Evolutionary conservation across 1,140 invertebrate species (phyloP).

Genomic region (Schlechtendalia chinensis): DNA sequence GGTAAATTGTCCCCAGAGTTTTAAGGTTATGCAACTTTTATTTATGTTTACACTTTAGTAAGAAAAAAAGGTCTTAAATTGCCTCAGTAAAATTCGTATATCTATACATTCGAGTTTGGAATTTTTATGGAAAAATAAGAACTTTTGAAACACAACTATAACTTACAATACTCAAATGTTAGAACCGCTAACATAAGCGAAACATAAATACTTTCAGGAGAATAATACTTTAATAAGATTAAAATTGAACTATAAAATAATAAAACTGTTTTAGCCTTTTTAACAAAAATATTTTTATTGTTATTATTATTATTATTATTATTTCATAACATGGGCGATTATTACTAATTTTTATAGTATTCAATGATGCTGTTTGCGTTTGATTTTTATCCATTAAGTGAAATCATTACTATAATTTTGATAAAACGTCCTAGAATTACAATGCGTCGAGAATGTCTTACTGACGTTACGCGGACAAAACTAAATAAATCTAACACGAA

Average conservation of each 20-base stretch:
- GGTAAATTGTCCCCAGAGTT: constrained; percentile 22
- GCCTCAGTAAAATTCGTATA: background rate
- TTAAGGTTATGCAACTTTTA: background rate
- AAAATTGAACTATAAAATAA: background rate
- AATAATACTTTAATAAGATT: constrained; percentile 5
- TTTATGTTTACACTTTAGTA: constrained; percentile 7
- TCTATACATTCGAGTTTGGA: background rate
- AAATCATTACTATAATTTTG: no score
- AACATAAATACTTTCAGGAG: background rate
- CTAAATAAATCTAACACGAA: no score
- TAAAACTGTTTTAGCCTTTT: background rate
- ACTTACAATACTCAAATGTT: constrained; percentile 22
- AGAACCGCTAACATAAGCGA: constrained; percentile 6
- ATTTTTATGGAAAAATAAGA: constrained; percentile 5
- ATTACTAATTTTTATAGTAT: no score
- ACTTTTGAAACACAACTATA: constrained; percentile 19
- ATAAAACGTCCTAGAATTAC: no score
- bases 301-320: background rate
- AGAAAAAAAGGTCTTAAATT: background rate
- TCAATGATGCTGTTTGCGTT: no score
- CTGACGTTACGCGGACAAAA: no score
- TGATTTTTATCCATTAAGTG: no score
- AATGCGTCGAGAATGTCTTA: no score
- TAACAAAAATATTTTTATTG: background rate
- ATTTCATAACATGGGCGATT: background rate